phyloP scores from a whole-genome alignment of 2,113 vertebrate genomes.

The Canis aureus region DNA sequence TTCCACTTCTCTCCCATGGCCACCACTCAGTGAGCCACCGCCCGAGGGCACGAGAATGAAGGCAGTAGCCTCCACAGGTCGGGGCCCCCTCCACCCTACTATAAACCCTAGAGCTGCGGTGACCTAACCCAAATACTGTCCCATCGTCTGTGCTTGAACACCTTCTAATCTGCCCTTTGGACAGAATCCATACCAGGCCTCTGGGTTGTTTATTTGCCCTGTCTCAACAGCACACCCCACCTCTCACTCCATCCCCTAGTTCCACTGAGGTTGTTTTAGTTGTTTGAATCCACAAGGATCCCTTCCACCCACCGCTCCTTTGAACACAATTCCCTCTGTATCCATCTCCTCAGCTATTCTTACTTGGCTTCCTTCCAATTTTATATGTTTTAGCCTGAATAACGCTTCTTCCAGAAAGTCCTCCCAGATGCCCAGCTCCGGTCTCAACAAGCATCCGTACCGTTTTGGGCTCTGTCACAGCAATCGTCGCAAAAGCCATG shows the following conservation, averaged over 20 bases:
- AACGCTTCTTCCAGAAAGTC: background rate
- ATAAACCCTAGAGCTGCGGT: background rate
- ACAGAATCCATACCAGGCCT: background rate
- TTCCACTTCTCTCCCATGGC: background rate
- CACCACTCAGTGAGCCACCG: background rate
- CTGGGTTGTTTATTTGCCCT: background rate
- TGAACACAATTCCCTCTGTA: background rate
- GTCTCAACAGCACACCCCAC: background rate
- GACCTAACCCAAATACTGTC: background rate
- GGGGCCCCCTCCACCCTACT: background rate
- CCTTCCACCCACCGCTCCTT: background rate
- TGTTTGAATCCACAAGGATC: background rate
- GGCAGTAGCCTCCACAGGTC: background rate
- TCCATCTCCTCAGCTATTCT: background rate
- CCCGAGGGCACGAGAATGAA: background rate
- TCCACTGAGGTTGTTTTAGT: background rate
- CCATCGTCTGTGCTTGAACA: background rate
- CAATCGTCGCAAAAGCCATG: background rate
- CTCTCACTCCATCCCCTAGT: background rate
- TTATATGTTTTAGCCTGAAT: background rate
- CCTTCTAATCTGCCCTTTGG: background rate
- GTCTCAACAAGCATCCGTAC: background rate
- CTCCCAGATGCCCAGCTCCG: background rate
- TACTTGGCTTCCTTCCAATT: background rate
- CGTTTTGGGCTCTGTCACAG: background rate